Evolutionary conservation across 2,113 vertebrate genomes (phyloP).

Genomic region (Spheniscus mendiculus): DNA sequence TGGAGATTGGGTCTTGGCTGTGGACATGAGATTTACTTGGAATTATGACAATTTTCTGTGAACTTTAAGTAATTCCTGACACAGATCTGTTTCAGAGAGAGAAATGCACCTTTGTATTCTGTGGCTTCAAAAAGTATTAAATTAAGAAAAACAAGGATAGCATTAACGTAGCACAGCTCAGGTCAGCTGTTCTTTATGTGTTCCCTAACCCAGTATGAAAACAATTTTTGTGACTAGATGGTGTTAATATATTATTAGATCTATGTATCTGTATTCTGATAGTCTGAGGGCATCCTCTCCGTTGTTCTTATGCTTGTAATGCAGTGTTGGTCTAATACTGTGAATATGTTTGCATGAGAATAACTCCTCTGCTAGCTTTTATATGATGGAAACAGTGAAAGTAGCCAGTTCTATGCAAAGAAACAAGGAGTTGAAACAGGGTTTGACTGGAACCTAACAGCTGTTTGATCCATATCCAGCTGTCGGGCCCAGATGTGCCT

Average conservation of each 20-base stretch:
- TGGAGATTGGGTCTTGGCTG: neutral
- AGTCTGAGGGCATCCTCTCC: neutral
- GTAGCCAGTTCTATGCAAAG: neutral
- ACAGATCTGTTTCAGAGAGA: neutral
- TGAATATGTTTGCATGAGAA: neutral
- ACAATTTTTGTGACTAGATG: neutral
- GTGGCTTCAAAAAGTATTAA: neutral
- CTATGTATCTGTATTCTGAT: neutral
- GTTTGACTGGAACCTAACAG: neutral
- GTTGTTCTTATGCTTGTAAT: neutral
- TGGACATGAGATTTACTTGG: neutral
- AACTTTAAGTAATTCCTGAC: neutral
- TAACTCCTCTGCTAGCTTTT: neutral
- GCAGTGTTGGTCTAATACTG: neutral
- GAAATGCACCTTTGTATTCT: neutral
- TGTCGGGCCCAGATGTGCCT: neutral
- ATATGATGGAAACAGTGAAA: neutral
- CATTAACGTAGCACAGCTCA: neutral
- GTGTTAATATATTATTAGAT: neutral
- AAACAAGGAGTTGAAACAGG: neutral
- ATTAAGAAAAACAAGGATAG: neutral
- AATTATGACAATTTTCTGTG: neutral
- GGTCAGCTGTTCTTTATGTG: neutral
- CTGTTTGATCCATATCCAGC: neutral
- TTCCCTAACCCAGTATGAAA: neutral